These are phyloP conservation scores for Falcaria lacertinaria DNA, from an alignment of 2,888 invertebrate species.

Conservation along the genomic window DNA sequence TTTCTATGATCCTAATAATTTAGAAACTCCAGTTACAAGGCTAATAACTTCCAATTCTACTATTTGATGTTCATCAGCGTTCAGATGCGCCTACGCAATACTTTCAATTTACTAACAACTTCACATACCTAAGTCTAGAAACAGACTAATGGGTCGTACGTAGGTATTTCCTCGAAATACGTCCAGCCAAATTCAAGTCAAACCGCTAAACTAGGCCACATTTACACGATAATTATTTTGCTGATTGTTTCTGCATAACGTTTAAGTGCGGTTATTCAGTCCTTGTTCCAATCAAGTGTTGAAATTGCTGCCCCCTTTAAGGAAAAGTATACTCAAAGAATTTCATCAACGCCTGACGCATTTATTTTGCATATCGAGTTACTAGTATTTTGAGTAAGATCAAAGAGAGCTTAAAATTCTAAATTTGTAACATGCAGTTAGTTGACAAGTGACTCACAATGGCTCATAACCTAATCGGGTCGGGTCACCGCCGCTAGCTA, in stretches of 20 bases:
- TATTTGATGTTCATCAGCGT: slow-evolving; percentile 24
- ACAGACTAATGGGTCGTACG: slow-evolving; percentile 5
- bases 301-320: too few relatives aligned
- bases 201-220: too few relatives aligned
- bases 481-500: slow-evolving; percentile 43
- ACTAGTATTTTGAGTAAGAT: background rate
- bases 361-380: background rate
- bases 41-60: slow-evolving; percentile 10
- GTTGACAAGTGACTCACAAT: slow-evolving; percentile 64
- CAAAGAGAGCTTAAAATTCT: slow-evolving; percentile 24
- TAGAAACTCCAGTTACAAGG: background rate
- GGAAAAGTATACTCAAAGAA: too few relatives aligned
- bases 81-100: slow-evolving; percentile 20
- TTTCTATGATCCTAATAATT: too few relatives aligned
- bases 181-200: too few relatives aligned
- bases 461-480: slow-evolving; percentile 61
- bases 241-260: too few relatives aligned
- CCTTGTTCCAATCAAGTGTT: too few relatives aligned
- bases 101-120: slow-evolving; percentile 21
- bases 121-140: slow-evolving; percentile 17
- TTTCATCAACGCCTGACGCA: too few relatives aligned
- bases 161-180: slow-evolving; percentile 17
- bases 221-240: too few relatives aligned
- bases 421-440: slow-evolving; percentile 37
- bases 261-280: too few relatives aligned